phyloP scores from a whole-genome alignment of 2,888 invertebrate genomes.

The Strigamia maritima region DNA sequence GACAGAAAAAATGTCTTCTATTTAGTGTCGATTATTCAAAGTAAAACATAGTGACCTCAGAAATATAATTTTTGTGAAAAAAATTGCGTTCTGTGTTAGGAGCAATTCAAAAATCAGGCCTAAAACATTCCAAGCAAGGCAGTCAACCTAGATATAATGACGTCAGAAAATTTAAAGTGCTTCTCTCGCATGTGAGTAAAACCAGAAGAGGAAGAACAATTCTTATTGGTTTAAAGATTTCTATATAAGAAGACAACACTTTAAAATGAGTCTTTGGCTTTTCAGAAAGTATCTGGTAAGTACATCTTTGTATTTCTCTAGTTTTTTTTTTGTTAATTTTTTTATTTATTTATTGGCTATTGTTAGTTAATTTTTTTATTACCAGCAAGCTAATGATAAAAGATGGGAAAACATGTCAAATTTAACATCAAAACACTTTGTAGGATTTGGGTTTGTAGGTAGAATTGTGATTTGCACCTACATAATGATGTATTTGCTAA shows the following conservation, averaged over 20 bases:
- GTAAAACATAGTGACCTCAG: neutral
- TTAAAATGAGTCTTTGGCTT: neutral
- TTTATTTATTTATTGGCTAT: too few relatives aligned
- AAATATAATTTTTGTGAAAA: neutral
- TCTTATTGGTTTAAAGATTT: neutral
- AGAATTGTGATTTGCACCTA: too few relatives aligned
- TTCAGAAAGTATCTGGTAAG: neutral
- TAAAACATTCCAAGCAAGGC: conserved; percentile 17
- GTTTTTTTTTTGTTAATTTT: neutral
- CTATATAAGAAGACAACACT: neutral
- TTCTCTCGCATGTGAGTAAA: neutral
- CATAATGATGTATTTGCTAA: too few relatives aligned
- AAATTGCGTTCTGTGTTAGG: neutral
- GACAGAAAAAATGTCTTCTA: neutral
- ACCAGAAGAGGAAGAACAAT: conserved; percentile 13
- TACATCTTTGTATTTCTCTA: neutral
- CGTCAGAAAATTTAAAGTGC: neutral
- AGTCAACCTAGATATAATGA: neutral
- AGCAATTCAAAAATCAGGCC: neutral
- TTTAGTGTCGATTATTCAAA: neutral
- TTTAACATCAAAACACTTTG: too few relatives aligned
- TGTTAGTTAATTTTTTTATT: too few relatives aligned
- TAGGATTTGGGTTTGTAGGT: too few relatives aligned
- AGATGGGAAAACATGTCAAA: too few relatives aligned
- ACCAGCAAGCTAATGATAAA: too few relatives aligned